Evolutionary conservation across 2,888 invertebrate genomes (phyloP), one percentile per base, ranked within the genome.

Genomic region (Latheticus oryzae): DNA sequence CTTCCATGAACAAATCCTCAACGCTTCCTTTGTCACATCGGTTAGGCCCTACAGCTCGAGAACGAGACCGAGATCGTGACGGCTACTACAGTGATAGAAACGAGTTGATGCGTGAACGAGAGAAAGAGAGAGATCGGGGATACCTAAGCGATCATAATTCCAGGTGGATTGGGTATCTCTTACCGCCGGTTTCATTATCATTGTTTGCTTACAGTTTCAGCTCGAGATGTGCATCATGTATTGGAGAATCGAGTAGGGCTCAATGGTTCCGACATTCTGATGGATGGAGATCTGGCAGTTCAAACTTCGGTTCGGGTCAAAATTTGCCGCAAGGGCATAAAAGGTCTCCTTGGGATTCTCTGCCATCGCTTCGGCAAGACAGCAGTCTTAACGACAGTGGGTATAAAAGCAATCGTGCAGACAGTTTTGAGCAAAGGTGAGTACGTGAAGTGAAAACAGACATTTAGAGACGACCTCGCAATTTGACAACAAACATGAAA

Each of bases 201-300:
- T 30, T 7, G 15, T 40, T 38, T 9, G n/a, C n/a, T 60, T 61
- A 37, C 47, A 76, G 76, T 69, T 78, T 75, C 61, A 79, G 77
- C 65, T 86, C 87, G 23, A 84, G 91, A 67, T 93, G 93, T 75
- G 90, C 91, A 59, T 91, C 91, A 37, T 93, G 93, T 79, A 90
- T 93, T 78, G 92, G 92, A n/a, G 93, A 93, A 79, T 91, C 92
- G 13, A 91, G 92, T 59, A 85, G 93, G 16, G 90, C 91, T 60
- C 92, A 93, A 70, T 93, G 93, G 93, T 93, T 92, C 81, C 87
- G 93, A 8, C 93, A 93, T 79, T 93, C 92, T 26, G 93, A 93
- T 74, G 92, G 93, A 35, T 93, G 93, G 93, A 87, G 88, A 62
- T 88, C 88, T 26, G 88, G 88, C 58, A 88, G 87, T 68, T 87